phyloP scores from a whole-genome alignment of 2,797 vertebrate species.

The Sylvilagus floridanus region DNA sequence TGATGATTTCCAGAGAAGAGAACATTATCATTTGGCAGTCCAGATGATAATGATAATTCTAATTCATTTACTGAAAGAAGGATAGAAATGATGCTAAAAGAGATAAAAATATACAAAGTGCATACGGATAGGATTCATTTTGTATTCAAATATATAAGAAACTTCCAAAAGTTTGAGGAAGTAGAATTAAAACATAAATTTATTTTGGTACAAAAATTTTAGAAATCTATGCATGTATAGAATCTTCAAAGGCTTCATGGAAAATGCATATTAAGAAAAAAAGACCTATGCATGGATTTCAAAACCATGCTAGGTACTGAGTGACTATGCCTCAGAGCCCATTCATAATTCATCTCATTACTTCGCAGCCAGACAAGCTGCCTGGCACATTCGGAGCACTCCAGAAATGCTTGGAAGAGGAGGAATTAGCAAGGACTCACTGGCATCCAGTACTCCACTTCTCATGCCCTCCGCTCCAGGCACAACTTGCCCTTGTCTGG shows the following conservation, averaged over 20 bases:
- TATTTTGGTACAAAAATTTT: too few species aligned
- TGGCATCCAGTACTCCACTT: background rate
- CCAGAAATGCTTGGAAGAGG: background rate
- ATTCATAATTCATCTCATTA: background rate
- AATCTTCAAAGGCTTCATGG: too few species aligned
- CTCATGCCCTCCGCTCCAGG: background rate
- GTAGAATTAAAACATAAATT: too few species aligned
- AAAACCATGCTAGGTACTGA: background rate
- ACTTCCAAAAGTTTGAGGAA: too few species aligned
- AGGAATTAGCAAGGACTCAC: background rate
- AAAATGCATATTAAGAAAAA: too few species aligned
- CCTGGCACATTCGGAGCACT: background rate
- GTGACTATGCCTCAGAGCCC: background rate
- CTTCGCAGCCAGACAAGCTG: background rate
- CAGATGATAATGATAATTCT: background rate
- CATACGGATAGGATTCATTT: background rate
- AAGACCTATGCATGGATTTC: too few species aligned
- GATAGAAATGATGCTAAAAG: background rate
- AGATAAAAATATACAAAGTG: background rate
- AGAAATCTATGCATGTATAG: too few species aligned
- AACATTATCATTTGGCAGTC: background rate
- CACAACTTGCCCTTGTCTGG: background rate
- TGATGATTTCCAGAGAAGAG: background rate
- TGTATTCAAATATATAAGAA: background rate
- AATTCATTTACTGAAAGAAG: constrained; percentile 39